Conservation (phyloP, 35 echinoderm and acorn worm genomes). For the Stichopus chloronotus region DNA sequence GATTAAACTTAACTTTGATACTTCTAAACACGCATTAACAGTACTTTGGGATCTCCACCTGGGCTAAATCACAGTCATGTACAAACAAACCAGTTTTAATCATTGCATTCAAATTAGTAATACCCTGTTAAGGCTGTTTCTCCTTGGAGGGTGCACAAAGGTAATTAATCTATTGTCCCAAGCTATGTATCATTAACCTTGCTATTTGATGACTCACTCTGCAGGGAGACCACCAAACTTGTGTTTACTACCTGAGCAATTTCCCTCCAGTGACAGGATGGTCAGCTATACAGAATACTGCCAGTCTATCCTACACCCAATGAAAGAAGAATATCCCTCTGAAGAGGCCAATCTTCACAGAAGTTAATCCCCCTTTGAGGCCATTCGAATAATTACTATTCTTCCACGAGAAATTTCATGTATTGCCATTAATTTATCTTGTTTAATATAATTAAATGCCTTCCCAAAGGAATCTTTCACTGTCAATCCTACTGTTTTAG, state of each 20-base stretch:
- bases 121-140: not conserved
- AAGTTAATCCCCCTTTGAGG: not conserved
- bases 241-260: not conserved
- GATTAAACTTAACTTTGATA: not conserved
- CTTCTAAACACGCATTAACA: not conserved
- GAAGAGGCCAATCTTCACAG: not conserved
- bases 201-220: not conserved
- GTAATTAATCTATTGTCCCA: not conserved
- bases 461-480: too few species aligned
- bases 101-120: too few species aligned
- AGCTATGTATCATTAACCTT: not conserved
- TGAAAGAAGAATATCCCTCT: not conserved
- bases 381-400: not conserved
- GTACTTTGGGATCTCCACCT: not conserved
- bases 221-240: not conserved
- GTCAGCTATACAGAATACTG: too few species aligned
- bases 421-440: too few species aligned
- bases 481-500: too few species aligned
- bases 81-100: not conserved
- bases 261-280: not conserved
- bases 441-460: too few species aligned
- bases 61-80: not conserved
- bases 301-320: not conserved
- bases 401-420: not conserved
- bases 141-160: not conserved